phyloP scores from a whole-genome alignment of 1,140 invertebrate genomes.

The Agrilus planipennis region DNA sequence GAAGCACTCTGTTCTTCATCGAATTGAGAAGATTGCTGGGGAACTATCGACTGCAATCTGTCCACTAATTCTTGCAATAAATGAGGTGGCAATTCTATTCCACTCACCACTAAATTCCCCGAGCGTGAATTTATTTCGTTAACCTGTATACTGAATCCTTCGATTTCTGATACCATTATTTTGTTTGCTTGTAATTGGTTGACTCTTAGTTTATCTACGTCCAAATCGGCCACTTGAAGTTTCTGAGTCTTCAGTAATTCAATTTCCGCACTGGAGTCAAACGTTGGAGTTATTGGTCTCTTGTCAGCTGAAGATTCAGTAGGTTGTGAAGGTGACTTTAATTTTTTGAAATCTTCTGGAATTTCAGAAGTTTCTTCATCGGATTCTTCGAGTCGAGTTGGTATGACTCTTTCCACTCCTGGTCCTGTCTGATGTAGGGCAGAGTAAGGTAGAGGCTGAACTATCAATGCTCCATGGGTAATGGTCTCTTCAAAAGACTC shows the following conservation, averaged over 20 bases:
- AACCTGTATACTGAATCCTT: conserved; percentile 54
- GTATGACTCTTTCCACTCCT: conserved; percentile 11
- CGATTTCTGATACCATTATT: conserved; percentile 66
- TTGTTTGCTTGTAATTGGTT: conserved; percentile 63
- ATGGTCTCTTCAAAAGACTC: conserved; percentile 31
- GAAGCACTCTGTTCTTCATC: conserved; percentile 15
- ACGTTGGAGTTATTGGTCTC: neutral
- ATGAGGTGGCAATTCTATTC: conserved; percentile 49
- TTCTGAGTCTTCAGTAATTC: conserved; percentile 39
- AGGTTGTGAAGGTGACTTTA: conserved; percentile 11
- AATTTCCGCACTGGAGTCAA: conserved; percentile 12
- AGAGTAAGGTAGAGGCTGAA: conserved; percentile 17
- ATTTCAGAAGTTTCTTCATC: conserved; percentile 27
- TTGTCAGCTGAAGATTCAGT: neutral
- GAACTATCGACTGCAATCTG: conserved; percentile 15
- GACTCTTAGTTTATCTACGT: conserved; percentile 63
- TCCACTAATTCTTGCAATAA: conserved; percentile 44
- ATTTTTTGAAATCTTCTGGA: conserved; percentile 24
- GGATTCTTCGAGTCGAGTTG: conserved; percentile 6
- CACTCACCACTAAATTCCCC: conserved; percentile 47
- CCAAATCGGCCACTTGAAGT: conserved; percentile 58
- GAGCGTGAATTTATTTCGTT: conserved; percentile 52
- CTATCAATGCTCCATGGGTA: conserved; percentile 29
- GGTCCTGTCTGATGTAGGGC: neutral
- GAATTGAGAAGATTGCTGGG: too few relatives aligned